Conservation (phyloP, 2,888 invertebrate species). For the Tribolium freemani region DNA sequence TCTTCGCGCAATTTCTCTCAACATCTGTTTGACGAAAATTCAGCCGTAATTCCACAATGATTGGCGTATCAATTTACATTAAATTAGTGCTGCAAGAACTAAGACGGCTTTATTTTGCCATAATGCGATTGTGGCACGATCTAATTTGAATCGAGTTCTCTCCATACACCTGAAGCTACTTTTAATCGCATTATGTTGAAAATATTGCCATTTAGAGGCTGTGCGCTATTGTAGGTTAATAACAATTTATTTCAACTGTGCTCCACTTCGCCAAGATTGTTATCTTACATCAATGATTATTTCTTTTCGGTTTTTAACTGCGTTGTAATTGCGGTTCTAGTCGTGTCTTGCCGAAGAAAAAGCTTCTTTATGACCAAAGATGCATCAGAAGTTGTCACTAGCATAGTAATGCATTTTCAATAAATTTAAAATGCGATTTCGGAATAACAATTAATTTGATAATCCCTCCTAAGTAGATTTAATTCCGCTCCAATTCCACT, state of each 20-base stretch:
- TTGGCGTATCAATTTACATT: constrained; percentile 13
- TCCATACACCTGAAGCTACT: constrained; percentile 13
- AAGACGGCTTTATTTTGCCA: constrained; percentile 4
- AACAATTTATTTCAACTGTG: background rate
- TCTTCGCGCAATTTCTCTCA: constrained; percentile 3
- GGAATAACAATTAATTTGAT: background rate
- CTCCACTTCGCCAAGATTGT: background rate
- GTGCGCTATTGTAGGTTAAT: constrained; percentile 8
- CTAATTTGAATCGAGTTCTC: constrained; percentile 4
- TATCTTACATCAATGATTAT: constrained; percentile 1
- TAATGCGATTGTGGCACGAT: constrained; percentile 24
- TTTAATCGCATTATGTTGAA: constrained; percentile 8
- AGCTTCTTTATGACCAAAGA: constrained; percentile 27
- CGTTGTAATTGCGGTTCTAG: background rate
- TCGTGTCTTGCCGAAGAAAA: constrained; percentile 15
- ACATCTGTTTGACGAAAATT: constrained; percentile 11
- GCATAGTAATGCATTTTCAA: constrained; percentile 26
- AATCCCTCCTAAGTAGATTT: background rate
- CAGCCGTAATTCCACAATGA: background rate
- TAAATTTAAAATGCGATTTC: background rate
- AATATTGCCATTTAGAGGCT: background rate
- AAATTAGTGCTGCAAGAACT: constrained; percentile 7
- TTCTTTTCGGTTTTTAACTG: constrained; percentile 3
- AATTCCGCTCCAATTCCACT: background rate
- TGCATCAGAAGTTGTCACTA: constrained; percentile 25